These are phyloP conservation scores for Nothocercus julius DNA, from an alignment of 2,113 vertebrate species.

Conservation along the genomic window DNA sequence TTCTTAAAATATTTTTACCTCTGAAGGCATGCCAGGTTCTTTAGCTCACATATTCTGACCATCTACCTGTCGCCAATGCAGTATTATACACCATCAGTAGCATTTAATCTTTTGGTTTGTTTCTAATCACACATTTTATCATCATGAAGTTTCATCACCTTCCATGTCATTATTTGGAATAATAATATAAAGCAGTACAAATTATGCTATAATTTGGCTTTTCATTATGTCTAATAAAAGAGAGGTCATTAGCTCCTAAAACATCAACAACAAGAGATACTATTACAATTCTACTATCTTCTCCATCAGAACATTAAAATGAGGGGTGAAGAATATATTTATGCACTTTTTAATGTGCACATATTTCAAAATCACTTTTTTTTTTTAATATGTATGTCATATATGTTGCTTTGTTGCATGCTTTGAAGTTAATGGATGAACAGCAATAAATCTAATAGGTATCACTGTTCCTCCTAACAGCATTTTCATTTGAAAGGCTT, in stretches of 20 bases:
- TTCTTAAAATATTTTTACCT: background rate
- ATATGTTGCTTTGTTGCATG: background rate
- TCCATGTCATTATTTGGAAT: constrained; percentile 1
- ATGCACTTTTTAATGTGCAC: background rate
- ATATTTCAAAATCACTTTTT: background rate
- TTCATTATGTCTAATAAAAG: background rate
- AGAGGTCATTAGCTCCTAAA: background rate
- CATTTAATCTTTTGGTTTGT: background rate
- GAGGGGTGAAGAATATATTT: background rate
- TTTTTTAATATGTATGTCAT: background rate
- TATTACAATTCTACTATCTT: background rate
- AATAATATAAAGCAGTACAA: background rate
- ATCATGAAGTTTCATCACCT: background rate
- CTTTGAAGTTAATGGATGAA: background rate
- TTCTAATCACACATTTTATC: background rate
- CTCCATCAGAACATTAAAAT: background rate
- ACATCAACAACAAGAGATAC: background rate
- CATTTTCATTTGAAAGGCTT: background rate
- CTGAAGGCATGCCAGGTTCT: background rate
- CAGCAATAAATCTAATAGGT: background rate
- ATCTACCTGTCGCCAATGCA: background rate
- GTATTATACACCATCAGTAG: background rate
- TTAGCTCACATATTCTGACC: rapidly evolving
- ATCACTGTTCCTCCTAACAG: background rate
- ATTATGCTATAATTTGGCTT: background rate